phyloP scores from a whole-genome alignment of 2,888 invertebrate genomes.

The Megamerina dolium region DNA sequence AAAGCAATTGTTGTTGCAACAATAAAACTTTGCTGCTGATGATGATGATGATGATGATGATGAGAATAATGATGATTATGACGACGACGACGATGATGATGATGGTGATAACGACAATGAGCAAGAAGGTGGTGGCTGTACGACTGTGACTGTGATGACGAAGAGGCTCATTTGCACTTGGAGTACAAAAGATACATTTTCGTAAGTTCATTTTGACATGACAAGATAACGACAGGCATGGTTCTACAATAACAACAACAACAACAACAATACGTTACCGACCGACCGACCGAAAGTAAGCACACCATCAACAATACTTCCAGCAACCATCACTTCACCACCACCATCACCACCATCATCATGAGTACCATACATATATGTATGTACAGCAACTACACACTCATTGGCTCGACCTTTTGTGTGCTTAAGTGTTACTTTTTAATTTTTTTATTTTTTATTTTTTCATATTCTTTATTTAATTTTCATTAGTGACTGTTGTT shows the following conservation, averaged over 20 bases:
- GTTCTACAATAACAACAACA: no score
- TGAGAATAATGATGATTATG: no score
- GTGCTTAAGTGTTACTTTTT: not conserved
- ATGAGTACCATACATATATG: constrained; percentile 10
- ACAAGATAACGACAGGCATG: constrained; percentile 44
- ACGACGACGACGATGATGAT: no score
- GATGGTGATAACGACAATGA: no score
- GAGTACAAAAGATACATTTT: constrained; percentile 41
- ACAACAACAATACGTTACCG: no score
- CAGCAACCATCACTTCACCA: not conserved
- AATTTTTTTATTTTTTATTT: not conserved
- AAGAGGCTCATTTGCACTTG: constrained; percentile 43
- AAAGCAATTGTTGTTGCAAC: no score
- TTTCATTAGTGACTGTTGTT: constrained; percentile 10
- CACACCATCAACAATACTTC: not conserved
- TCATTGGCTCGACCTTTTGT: not conserved
- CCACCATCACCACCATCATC: not conserved
- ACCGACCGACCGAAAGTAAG: not conserved
- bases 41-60: not conserved
- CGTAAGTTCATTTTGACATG: constrained; percentile 43
- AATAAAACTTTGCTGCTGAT: constrained; percentile 32
- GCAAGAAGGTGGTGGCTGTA: no score
- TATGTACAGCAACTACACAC: constrained; percentile 4
- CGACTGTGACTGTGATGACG: no score
- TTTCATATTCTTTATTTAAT: not conserved